Evolutionary conservation across 2,797 vertebrate species (phyloP).

Genomic region (Cryptoprocta ferox): DNA sequence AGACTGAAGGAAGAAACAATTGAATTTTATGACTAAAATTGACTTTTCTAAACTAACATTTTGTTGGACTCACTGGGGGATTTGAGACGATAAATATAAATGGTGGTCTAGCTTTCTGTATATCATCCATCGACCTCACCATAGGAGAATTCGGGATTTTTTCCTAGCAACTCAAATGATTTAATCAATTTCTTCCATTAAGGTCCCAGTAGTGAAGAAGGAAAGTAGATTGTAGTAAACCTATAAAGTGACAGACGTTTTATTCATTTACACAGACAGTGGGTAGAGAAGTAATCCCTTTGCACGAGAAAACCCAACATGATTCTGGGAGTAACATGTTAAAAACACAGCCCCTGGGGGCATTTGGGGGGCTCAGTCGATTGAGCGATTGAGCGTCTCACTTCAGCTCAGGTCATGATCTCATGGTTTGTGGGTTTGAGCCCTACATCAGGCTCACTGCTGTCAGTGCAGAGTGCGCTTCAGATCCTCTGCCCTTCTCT

Average conservation of each 20-base stretch:
- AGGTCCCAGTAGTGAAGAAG: not conserved
- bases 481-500: too few species aligned
- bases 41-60: not conserved
- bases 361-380: too few species aligned
- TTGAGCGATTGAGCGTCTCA: too few species aligned
- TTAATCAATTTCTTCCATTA: not conserved
- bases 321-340: not conserved
- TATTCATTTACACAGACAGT: not conserved
- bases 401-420: too few species aligned
- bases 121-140: not conserved
- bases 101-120: not conserved
- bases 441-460: too few species aligned
- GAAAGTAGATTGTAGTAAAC: not conserved
- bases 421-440: too few species aligned
- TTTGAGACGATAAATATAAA: not conserved
- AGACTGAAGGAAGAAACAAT: slow-evolving; percentile 74
- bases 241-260: not conserved
- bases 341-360: not conserved
- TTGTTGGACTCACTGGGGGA: not conserved
- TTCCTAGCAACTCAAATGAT: not conserved
- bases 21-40: not conserved
- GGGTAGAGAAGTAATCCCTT: not conserved
- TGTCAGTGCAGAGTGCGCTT: too few species aligned
- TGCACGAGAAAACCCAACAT: not conserved
- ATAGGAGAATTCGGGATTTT: not conserved